These are phyloP conservation scores for Zaprionus ornatus DNA, from an alignment of 1,140 invertebrate species.

Conservation along the genomic window DNA sequence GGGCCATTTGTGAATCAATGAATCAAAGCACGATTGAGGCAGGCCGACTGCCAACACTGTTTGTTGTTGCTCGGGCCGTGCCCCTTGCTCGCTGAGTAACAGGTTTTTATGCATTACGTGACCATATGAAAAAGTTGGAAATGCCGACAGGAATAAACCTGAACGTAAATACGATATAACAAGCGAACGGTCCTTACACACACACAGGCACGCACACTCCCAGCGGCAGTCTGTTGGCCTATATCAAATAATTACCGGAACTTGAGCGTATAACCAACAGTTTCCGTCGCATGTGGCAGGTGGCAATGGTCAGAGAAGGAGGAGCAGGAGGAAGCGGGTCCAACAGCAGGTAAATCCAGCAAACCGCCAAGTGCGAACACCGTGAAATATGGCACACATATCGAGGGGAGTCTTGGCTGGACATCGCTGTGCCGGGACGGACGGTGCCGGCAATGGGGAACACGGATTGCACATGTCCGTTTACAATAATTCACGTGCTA, in stretches of 20 bases:
- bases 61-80: neutral
- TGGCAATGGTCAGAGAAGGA: constrained; percentile 3
- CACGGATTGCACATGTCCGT: constrained; percentile 66
- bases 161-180: constrained; percentile 57
- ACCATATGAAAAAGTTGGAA: constrained; percentile 58
- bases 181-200: constrained; percentile 26
- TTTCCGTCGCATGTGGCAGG: constrained; percentile 52
- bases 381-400: constrained; percentile 36
- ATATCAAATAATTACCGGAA: constrained; percentile 82
- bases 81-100: constrained; percentile 38
- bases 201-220: constrained; percentile 6
- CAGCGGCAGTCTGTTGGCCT: constrained; percentile 48
- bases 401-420: constrained; percentile 16
- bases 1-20: constrained; percentile 39
- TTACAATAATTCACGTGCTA: constrained; percentile 75
- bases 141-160: constrained; percentile 18
- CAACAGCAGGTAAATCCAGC: constrained; percentile 25
- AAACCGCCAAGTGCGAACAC: constrained; percentile 22
- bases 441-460: neutral
- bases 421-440: neutral
- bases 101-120: constrained; percentile 79
- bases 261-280: constrained; percentile 76
- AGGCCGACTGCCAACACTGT: constrained; percentile 14
- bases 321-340: neutral
- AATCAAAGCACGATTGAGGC: constrained; percentile 59